Conservation (phyloP, 2,113 vertebrate genomes). For the Rhinolophus ferrumequinum region DNA sequence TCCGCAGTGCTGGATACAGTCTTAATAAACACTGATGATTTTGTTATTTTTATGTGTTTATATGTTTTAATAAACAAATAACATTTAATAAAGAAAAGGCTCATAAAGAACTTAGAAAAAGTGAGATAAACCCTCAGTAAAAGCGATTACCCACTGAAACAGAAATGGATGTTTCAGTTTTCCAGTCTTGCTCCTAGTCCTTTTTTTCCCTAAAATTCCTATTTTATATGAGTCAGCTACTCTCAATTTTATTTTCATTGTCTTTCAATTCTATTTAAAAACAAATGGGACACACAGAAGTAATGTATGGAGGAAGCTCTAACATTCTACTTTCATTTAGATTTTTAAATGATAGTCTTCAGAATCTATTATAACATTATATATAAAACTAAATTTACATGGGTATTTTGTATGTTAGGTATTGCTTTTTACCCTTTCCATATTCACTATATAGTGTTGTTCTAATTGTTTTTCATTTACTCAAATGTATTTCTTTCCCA, state of each 20-base stretch:
- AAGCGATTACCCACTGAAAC: background rate
- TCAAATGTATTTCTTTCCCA: background rate
- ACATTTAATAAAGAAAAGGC: background rate
- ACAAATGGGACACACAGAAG: background rate
- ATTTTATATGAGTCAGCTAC: background rate
- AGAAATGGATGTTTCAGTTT: background rate
- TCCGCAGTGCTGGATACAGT: background rate
- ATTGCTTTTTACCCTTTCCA: background rate
- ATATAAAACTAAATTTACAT: background rate
- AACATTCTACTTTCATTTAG: background rate
- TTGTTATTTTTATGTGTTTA: background rate
- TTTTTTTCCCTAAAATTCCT: background rate
- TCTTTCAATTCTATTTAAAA: background rate
- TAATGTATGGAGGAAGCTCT: background rate
- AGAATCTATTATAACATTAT: background rate
- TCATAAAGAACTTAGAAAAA: background rate
- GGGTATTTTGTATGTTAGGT: background rate
- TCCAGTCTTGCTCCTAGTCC: background rate
- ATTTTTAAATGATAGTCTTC: background rate
- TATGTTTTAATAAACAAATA: background rate
- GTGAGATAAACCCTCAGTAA: background rate
- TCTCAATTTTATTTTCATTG: background rate
- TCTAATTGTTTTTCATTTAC: background rate
- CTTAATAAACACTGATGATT: background rate
- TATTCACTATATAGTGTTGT: background rate